Evolutionary conservation across 2,113 vertebrate genomes (phyloP).

Genomic region (Larimichthys polyactis): DNA sequence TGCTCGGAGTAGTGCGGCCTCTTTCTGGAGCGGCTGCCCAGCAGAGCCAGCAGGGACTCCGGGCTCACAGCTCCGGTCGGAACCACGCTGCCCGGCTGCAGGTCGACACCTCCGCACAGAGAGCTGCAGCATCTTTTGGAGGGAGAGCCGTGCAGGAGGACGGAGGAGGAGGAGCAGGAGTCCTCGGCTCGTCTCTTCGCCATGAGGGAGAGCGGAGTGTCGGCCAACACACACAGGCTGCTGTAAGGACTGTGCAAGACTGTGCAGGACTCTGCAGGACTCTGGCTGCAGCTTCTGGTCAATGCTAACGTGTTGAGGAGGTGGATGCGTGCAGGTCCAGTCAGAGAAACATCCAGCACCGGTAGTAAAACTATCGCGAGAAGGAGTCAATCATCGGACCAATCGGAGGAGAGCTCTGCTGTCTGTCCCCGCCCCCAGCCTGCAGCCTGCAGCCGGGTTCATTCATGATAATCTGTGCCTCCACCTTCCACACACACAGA

Average conservation of each 20-base stretch:
- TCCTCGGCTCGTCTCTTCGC: conserved; percentile 79
- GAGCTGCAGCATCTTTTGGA: conserved; percentile 60
- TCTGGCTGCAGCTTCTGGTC: not conserved
- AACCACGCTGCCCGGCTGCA: conserved; percentile 47
- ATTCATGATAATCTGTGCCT: too few species aligned
- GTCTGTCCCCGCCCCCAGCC: conserved; percentile 29
- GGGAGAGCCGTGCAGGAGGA: conserved; percentile 51
- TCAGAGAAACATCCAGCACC: not conserved
- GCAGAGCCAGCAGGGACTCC: conserved; percentile 44
- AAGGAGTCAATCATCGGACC: not conserved
- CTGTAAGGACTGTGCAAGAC: too few species aligned
- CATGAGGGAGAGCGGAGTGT: conserved; percentile 55
- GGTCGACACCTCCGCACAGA: conserved; percentile 28
- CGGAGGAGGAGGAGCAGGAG: not conserved
- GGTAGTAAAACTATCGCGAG: conserved; percentile 14
- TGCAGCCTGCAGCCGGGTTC: too few species aligned
- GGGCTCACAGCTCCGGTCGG: conserved; percentile 32
- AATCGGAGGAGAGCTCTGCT: conserved; percentile 36
- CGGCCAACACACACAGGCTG: too few species aligned
- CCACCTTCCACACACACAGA: too few species aligned
- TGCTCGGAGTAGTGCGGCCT: conserved; percentile 60
- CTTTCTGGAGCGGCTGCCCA: conserved; percentile 70
- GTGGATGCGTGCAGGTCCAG: not conserved
- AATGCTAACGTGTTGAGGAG: not conserved
- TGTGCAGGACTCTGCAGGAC: too few species aligned